phyloP scores from a whole-genome alignment of 2,888 invertebrate genomes.

The Drosophila austrosaltans region DNA sequence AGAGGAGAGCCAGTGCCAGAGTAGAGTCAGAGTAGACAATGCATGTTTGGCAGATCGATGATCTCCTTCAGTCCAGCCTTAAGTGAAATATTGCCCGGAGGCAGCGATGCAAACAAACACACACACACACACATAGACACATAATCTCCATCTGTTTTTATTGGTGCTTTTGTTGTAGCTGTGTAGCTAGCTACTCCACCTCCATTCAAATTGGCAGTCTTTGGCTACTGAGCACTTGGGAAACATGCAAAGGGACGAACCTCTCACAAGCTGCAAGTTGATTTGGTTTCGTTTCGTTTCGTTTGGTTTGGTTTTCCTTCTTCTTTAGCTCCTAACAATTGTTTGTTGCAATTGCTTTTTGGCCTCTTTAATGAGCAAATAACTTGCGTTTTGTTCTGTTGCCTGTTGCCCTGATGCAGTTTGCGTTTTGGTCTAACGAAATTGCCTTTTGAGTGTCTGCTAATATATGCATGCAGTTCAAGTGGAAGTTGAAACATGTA shows the following conservation, averaged over 20 bases:
- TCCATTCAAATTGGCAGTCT: slow-evolving; percentile 62
- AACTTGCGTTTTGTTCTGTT: slow-evolving; percentile 42
- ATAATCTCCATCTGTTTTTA: neutral
- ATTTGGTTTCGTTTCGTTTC: slow-evolving; percentile 22
- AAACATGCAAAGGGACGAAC: slow-evolving; percentile 62
- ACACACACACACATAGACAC: neutral
- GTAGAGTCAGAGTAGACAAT: slow-evolving; percentile 8
- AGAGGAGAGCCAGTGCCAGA: slow-evolving; percentile 34
- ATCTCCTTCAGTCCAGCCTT: slow-evolving; percentile 31
- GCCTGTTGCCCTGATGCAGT: slow-evolving; percentile 1
- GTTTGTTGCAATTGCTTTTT: slow-evolving; percentile 48
- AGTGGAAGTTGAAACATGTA: slow-evolving; percentile 7
- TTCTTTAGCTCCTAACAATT: slow-evolving; percentile 51
- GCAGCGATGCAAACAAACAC: slow-evolving; percentile 15
- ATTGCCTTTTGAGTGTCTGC: slow-evolving; percentile 49
- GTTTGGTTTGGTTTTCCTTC: slow-evolving; percentile 16
- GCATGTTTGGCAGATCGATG: slow-evolving; percentile 58
- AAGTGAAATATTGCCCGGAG: slow-evolving; percentile 71
- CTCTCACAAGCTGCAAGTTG: slow-evolving; percentile 13
- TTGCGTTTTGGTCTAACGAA: slow-evolving; percentile 47
- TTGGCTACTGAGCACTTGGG: slow-evolving; percentile 28
- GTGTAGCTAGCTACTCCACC: slow-evolving; percentile 30
- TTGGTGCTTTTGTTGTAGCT: neutral
- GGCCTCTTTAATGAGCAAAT: slow-evolving; percentile 67
- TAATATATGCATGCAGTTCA: slow-evolving; percentile 57